Conservation (phyloP, 2,113 vertebrate species). For the Potamarius usumacintae region DNA sequence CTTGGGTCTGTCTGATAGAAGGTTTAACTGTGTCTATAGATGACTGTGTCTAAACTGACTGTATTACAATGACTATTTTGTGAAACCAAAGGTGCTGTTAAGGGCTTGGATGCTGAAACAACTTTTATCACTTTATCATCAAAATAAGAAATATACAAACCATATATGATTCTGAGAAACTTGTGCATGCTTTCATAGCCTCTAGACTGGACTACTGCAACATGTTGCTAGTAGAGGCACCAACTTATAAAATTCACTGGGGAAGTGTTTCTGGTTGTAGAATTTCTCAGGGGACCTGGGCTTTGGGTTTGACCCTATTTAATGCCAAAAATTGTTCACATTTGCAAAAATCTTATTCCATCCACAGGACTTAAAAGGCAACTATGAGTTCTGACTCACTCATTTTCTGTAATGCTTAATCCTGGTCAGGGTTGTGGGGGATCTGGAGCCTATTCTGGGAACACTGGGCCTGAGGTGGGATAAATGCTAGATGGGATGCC, state of each 20-base stretch:
- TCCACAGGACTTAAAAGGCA: not conserved
- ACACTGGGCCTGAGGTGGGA: not conserved
- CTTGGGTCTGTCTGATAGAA: not conserved
- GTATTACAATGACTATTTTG: not conserved
- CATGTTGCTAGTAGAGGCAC: not conserved
- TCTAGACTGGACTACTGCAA: not conserved
- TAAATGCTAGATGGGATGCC: not conserved
- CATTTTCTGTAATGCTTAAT: not conserved
- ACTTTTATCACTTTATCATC: not conserved
- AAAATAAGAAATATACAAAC: not conserved
- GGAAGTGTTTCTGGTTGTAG: not conserved
- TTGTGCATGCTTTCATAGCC: not conserved
- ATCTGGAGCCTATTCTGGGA: not conserved
- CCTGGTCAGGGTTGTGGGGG: not conserved
- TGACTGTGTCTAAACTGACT: not conserved
- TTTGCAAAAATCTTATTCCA: not conserved
- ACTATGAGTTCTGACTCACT: not conserved
- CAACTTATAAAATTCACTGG: not conserved
- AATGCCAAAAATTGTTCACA: not conserved
- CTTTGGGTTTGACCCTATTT: not conserved
- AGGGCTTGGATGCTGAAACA: not conserved
- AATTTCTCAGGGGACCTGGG: not conserved
- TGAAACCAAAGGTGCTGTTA: not conserved
- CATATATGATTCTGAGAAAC: not conserved
- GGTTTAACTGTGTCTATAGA: not conserved